phyloP scores from a whole-genome alignment of 2,888 invertebrate species.

The Melieria picta region DNA sequence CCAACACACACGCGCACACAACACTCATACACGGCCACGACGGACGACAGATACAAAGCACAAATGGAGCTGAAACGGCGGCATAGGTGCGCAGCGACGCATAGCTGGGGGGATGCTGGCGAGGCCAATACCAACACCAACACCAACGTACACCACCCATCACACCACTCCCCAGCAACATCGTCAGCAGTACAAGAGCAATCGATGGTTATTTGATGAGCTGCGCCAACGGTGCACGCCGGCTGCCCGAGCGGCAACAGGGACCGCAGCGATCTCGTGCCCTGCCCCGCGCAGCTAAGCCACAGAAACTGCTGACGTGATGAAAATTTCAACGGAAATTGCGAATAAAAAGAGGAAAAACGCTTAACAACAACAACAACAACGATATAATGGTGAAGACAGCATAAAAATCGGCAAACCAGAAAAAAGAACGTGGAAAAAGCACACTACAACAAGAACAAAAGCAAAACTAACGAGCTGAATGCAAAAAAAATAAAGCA shows the following conservation, averaged over 20 bases:
- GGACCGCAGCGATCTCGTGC: conserved; percentile 2
- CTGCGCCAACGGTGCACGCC: not conserved
- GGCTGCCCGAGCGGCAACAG: conserved; percentile 7
- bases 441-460: conserved; percentile 16
- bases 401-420: conserved; percentile 25
- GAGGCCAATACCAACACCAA: conserved; percentile 12
- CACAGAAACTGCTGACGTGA: conserved; percentile 37
- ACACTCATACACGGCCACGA: too few relatives aligned
- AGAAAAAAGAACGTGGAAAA: conserved; percentile 14
- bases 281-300: not conserved
- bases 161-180: not conserved
- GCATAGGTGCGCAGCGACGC: conserved; percentile 9
- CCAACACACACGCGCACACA: too few relatives aligned
- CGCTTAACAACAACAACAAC: not conserved
- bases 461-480: not conserved
- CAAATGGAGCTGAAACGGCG: too few relatives aligned
- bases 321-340: conserved; percentile 38
- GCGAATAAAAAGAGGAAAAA: conserved; percentile 22
- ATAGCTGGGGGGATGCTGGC: not conserved
- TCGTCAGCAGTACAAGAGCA: conserved; percentile 10
- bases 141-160: conserved; percentile 9
- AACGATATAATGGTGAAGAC: conserved; percentile 20
- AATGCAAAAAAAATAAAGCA: conserved; percentile 7
- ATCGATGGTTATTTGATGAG: conserved; percentile 40
- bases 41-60: too few relatives aligned